Evolutionary conservation across 2,113 vertebrate species (phyloP).

Genomic region (Chunga burmeisteri): DNA sequence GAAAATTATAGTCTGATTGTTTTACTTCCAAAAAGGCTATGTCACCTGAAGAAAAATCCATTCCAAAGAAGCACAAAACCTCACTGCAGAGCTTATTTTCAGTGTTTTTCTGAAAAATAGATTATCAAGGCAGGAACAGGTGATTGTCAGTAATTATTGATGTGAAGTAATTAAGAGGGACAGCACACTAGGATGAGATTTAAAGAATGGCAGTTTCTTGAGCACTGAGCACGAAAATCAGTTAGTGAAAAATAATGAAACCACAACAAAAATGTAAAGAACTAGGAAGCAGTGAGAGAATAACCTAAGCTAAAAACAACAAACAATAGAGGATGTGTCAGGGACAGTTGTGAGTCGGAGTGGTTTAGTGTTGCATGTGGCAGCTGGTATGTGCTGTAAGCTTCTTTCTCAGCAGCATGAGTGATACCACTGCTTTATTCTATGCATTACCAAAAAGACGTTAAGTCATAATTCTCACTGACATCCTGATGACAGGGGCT

Average conservation of each 20-base stretch:
- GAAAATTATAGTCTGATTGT: not conserved
- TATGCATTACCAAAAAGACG: not conserved
- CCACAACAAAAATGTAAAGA: not conserved
- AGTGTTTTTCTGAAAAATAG: not conserved
- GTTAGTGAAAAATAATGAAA: not conserved
- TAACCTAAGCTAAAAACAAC: not conserved
- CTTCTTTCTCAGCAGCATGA: not conserved
- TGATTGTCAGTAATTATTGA: not conserved
- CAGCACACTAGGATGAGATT: not conserved
- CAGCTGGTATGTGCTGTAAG: not conserved
- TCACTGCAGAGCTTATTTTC: not conserved
- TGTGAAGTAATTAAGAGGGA: not conserved
- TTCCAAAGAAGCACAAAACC: not conserved
- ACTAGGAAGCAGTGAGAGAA: not conserved
- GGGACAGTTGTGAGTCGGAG: not conserved
- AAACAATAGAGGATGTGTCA: not conserved
- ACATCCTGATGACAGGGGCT: fast-evolving
- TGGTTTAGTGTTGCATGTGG: not conserved
- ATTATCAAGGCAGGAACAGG: not conserved
- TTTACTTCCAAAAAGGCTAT: not conserved
- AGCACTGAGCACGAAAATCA: not conserved
- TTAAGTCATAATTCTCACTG: not conserved
- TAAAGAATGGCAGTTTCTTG: not conserved
- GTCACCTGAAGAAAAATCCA: not conserved
- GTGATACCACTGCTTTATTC: not conserved